Evolutionary conservation across 2,797 vertebrate genomes (phyloP), one percentile per base, ranked within the genome.

Genomic region (Triplophysa bombifrons): DNA sequence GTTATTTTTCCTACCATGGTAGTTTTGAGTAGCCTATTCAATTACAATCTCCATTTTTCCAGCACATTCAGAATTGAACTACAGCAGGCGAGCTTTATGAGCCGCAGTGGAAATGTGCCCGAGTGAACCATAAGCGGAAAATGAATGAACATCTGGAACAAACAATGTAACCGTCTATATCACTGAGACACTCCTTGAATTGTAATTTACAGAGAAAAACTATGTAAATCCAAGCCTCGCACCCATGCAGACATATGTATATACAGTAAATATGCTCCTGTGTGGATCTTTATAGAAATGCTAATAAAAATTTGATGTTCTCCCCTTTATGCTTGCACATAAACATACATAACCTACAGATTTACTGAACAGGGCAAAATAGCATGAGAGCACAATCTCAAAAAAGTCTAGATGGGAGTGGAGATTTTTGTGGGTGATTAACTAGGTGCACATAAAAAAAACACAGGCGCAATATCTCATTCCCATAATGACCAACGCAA

Each of bases 81-180:
- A 9, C 30, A 55, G 17, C 10, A 38, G 44, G 58, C 25, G 55
- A 60, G 19, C 67, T 82, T 60, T 58, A 76, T 66, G 20, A 12
- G 16, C 65, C 61, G 70, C 56, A 56, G 56, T 65, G 46, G n/a
- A 81, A 81, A 50, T 68, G 17, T 68, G 38, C 58, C 71, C 27
- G 0, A 74, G 74, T 34, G 16, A 50, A 13, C 20, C 55, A 11
- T 17, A 61, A 53, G 20, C 67, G 19, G 38, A 58, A 22, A 34
- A 56, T 38, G 16, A 72, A 60, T 34, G 13, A 69, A 66, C 66
- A 63, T n/a, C 64, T 76, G 63, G 27, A 64, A 20, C 30, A 63
- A 27, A 74, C 13, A 13, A 53, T 65, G 72, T n/a, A 46, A 30
- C 13, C 12, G 41, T 27, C 78, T 9, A 3, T 25, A 58, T 30